Base-by-base conservation (phyloP, 2,888 invertebrate species). In the Drosophila neotestacea region DNA sequence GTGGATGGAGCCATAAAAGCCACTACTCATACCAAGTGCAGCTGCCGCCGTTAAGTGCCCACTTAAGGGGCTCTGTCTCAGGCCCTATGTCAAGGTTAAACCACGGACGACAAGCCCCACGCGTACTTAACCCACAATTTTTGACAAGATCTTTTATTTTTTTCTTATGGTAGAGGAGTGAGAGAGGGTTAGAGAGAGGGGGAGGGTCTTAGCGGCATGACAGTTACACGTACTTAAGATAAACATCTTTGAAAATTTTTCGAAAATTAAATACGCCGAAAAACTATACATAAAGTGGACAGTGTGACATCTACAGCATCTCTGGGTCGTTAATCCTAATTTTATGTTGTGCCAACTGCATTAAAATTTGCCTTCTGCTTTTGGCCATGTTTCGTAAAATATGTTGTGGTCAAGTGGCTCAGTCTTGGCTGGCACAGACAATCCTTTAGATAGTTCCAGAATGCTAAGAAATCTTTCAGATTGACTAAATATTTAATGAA, bases 171-270 rank as follows among this genome's bases (percentile, higher is more conserved):
- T 22, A 22, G 22, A 3, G 22, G 22, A 22, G 22, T 22, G 22
- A 22, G 22, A 22, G 22, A 22, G 13, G 11, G 44, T 6, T 0
- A n/a, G 10, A 13, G 34, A 16, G 9, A 11, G 30, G 22, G 22
- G 22, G 22, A 34, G 55, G 60, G 64, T 58, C 80, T 65, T 56
- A 48, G 28, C 59, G 66, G 66, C 75, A 36, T 78, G 88, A 85
- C 85, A 88, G 88, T 85, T 80, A 82, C 85, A 88, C 73, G 80
- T 88, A 84, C 84, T 84, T 74, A 83, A 88, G 88, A 84, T 88
- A 80, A 71, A 55, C 62, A 88, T 85, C 88, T 47, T 41, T 60
- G 61, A 55, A 56, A 22, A 38, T 41, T 30, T 54, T 73, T 56
- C 50, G 54, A 70, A 83, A 79, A 79, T 75, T 38, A 85, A 62